Conservation (phyloP, 2,113 vertebrate species). For the Dermatemys mawii region DNA sequence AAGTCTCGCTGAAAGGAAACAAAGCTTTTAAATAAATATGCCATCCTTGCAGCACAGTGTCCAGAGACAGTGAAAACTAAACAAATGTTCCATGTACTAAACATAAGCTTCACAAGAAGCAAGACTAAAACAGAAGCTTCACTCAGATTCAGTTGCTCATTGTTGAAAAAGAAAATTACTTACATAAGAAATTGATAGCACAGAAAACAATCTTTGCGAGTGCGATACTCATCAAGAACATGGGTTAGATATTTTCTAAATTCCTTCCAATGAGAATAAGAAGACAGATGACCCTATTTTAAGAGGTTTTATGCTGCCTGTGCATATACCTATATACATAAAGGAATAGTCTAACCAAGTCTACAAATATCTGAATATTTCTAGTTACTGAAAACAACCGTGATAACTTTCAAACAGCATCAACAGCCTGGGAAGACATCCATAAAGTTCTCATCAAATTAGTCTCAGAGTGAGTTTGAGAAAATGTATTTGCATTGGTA, state of each 20-base stretch:
- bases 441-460: background rate
- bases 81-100: background rate
- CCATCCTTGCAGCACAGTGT: slow-evolving; percentile 48
- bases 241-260: background rate
- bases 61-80: slow-evolving; percentile 6
- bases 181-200: background rate
- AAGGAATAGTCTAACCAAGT: background rate
- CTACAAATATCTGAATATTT: background rate
- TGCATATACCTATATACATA: background rate
- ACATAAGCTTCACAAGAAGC: background rate
- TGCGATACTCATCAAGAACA: background rate
- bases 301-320: background rate
- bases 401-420: background rate
- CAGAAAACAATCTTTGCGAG: background rate
- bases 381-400: background rate
- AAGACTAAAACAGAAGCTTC: background rate
- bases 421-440: background rate
- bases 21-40: slow-evolving; percentile 64
- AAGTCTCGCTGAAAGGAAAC: slow-evolving; percentile 67
- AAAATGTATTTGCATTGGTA: background rate
- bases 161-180: background rate
- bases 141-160: background rate
- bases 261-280: slow-evolving; percentile 17
- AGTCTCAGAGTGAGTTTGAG: background rate
- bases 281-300: background rate